A percentile compares a stretch with the other conserved stretches of the same genome.
phyloP scores from a whole-genome alignment of 1,140 invertebrate species.

The Zaprionus africanus region DNA sequence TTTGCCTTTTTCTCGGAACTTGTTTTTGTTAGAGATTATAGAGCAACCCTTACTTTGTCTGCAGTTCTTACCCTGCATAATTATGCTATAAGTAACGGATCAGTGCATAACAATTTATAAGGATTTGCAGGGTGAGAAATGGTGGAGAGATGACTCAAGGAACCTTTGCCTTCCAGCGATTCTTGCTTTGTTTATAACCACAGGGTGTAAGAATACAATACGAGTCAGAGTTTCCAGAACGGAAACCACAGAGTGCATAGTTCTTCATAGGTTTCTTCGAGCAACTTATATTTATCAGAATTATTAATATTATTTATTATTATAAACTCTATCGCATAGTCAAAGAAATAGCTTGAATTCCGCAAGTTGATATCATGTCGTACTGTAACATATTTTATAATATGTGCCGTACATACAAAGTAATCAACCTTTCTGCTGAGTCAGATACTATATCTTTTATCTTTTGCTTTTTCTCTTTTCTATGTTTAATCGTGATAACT shows the following conservation, averaged over 20 bases:
- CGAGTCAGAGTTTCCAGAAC: neutral
- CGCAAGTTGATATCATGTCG: neutral
- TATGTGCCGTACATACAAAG: neutral
- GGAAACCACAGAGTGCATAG: neutral
- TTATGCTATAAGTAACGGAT: conserved; percentile 22
- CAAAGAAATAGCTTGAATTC: neutral
- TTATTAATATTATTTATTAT: neutral
- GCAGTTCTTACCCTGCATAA: conserved; percentile 35
- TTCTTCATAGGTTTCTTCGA: neutral
- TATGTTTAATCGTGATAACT: conserved; percentile 28
- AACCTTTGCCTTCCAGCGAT: neutral
- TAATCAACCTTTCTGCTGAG: neutral
- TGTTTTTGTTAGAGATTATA: conserved; percentile 17
- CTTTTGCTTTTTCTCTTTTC: conserved; percentile 17
- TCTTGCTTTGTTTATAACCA: neutral
- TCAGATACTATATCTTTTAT: neutral
- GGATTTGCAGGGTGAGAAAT: neutral
- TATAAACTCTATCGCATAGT: neutral
- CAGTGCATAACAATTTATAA: conserved; percentile 26
- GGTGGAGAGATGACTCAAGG: neutral
- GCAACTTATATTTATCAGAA: neutral
- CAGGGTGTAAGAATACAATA: neutral
- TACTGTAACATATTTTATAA: conserved; percentile 1
- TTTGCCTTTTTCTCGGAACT: conserved; percentile 4
- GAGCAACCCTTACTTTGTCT: conserved; percentile 31